Conservation (phyloP, 2,888 invertebrate species). For the Chironomus riparius region DNA sequence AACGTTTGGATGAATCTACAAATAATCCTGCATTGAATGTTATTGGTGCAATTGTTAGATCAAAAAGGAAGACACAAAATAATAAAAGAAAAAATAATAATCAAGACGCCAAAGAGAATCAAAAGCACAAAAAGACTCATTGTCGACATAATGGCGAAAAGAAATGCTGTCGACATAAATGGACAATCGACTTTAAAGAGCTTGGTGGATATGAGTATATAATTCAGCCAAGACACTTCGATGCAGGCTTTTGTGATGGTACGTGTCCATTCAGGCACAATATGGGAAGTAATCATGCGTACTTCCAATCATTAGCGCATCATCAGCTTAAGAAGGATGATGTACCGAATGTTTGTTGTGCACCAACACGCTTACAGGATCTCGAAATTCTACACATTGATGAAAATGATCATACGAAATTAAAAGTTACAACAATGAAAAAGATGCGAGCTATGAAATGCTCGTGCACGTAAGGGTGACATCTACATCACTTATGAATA, state of each 20-base stretch:
- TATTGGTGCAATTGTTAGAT: conserved; percentile 37
- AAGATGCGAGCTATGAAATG: conserved; percentile 63
- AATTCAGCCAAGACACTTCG: conserved; percentile 58
- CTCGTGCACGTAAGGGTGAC: conserved; percentile 60
- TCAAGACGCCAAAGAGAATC: conserved; percentile 24
- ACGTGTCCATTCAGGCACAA: conserved; percentile 46
- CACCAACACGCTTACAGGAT: conserved; percentile 55
- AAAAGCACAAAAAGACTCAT: conserved; percentile 31
- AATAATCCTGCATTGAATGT: conserved; percentile 37
- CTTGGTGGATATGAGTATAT: conserved; percentile 56
- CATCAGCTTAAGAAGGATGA: conserved; percentile 7
- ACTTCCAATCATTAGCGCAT: conserved; percentile 17
- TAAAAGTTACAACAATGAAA: conserved; percentile 59
- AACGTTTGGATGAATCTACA: not conserved
- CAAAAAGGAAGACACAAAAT: conserved; percentile 33
- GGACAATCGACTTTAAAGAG: conserved; percentile 57
- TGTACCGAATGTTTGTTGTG: conserved; percentile 46
- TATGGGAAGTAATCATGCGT: conserved; percentile 20
- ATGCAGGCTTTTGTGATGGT: conserved; percentile 62
- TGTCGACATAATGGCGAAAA: conserved; percentile 44
- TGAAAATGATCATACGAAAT: conserved; percentile 50
- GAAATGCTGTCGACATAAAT: conserved; percentile 55
- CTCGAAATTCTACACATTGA: conserved; percentile 57
- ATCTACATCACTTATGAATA: conserved; percentile 27
- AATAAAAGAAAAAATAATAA: conserved; percentile 32